A percentile compares a stretch with the other conserved stretches of the same genome.
Evolutionary conservation across 2,888 invertebrate species (phyloP).

Genomic region (Lamellibrachia columna): DNA sequence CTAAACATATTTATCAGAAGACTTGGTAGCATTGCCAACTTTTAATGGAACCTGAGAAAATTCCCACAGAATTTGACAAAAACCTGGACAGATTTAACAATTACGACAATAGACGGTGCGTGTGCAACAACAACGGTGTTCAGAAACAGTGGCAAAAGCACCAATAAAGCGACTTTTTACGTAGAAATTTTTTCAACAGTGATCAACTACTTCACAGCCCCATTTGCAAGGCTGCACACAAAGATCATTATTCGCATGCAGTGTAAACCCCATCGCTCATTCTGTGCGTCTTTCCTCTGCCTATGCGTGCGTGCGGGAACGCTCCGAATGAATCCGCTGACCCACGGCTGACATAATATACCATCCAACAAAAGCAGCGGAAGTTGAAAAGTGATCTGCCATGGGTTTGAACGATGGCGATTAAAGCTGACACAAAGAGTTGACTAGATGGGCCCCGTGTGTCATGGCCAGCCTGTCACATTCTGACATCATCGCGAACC

Average conservation of each 20-base stretch:
- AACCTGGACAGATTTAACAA: background rate
- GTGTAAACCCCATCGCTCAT: background rate
- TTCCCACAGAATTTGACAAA: background rate
- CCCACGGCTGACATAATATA: background rate
- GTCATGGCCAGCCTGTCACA: background rate
- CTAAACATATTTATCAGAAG: background rate
- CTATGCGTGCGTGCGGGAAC: background rate
- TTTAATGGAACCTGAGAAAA: background rate
- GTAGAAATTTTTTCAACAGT: background rate
- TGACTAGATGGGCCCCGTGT: background rate
- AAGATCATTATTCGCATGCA: background rate
- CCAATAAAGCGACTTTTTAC: constrained; percentile 1
- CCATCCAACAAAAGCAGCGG: background rate
- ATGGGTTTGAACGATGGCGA: background rate
- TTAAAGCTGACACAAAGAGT: background rate
- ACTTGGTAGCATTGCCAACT: background rate
- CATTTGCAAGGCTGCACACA: background rate
- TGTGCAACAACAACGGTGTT: background rate
- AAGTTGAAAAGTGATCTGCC: background rate
- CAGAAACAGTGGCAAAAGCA: background rate
- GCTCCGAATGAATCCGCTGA: background rate
- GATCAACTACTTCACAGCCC: background rate
- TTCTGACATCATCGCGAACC: background rate
- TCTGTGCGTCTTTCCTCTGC: background rate
- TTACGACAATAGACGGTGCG: background rate